phyloP scores from a whole-genome alignment of 2,113 vertebrate genomes.

The Pelecanus crispus region DNA sequence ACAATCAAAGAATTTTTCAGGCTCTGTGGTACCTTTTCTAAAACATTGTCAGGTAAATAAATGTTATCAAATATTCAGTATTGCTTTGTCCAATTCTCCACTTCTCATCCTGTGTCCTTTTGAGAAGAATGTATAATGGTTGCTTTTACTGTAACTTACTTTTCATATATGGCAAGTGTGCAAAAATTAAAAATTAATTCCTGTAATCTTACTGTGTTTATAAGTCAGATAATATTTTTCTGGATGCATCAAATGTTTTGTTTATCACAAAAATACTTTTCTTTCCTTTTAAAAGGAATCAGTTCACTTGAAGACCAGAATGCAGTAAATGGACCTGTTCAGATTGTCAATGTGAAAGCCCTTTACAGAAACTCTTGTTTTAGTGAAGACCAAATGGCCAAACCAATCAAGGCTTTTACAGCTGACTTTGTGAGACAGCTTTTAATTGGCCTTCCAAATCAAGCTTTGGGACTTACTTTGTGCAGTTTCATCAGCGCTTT shows the following conservation, averaged over 20 bases:
- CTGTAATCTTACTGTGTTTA: neutral
- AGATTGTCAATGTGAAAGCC: constrained; percentile 81
- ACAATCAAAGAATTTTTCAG: constrained; percentile 95
- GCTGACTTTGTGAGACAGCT: constrained; percentile 96
- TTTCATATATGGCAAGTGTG: neutral
- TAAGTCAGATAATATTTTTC: neutral
- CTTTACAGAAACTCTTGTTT: constrained; percentile 85
- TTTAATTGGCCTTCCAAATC: constrained; percentile 93
- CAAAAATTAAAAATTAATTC: neutral
- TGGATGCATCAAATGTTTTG: neutral
- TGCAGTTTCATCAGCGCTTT: constrained; percentile 93
- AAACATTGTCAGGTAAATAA: constrained; percentile 88
- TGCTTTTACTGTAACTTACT: neutral
- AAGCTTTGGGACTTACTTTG: constrained; percentile 88
- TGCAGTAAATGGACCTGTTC: constrained; percentile 86
- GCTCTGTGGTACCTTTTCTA: constrained; percentile 90
- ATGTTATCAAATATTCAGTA: neutral
- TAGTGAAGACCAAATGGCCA: constrained; percentile 95
- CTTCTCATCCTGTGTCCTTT: neutral
- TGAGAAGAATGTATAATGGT: neutral
- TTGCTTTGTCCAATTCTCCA: neutral
- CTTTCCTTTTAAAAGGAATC: constrained; percentile 62
- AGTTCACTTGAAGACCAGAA: constrained; percentile 82
- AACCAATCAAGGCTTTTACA: constrained; percentile 95
- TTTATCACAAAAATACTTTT: neutral